Evolutionary conservation across 2,888 invertebrate species (phyloP), one percentile per base, ranked within the genome.

Genomic region (Herminia tarsipennalis): DNA sequence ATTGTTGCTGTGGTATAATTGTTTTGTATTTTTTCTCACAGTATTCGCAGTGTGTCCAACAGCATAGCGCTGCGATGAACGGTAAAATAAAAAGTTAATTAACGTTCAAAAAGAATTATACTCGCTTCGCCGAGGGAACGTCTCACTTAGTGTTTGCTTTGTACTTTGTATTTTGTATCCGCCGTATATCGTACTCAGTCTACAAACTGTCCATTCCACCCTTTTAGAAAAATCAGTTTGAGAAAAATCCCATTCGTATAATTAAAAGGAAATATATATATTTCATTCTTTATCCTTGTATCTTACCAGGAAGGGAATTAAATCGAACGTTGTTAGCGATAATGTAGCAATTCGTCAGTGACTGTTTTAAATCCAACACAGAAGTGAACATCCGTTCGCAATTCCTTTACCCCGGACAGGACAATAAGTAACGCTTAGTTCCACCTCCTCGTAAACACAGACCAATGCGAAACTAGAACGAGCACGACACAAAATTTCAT

Each of bases 291-390:
- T 80, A 78, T 79, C 74, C 63, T 45, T 53, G 64, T 63, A 67
- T 76, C 72, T 74, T 52, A 66, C 66, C 54, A 49, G 59, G 57
- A 45, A 59, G 64, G 54, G 71, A 79, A 80, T 83, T 81, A 81
- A 83, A 83, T 82, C 73, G 80, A 81, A 77, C 62, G 73, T 70
- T 77, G 84, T 83, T 85, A 82, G 72, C 81, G 78, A 80, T 85
- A 86, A 84, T 84, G 85, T 81, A 77, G 79, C 83, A 59, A 86
- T 86, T 78, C 76, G 75, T 86, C 86, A 86, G 79, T 83, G 84
- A 77, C 83, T 77, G 76, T 68, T 81, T 81, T 81, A 86, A 84
- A 80, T 81, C 84, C 79, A 70, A 71, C 73, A 69, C 70, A 76
- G 77, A 76, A 81, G 81, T 73, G 74, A 78, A 67, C 80, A 77